These are phyloP conservation scores for Scyliorhinus canicula DNA, from an alignment of 2,797 vertebrate species.

Conservation along the genomic window DNA sequence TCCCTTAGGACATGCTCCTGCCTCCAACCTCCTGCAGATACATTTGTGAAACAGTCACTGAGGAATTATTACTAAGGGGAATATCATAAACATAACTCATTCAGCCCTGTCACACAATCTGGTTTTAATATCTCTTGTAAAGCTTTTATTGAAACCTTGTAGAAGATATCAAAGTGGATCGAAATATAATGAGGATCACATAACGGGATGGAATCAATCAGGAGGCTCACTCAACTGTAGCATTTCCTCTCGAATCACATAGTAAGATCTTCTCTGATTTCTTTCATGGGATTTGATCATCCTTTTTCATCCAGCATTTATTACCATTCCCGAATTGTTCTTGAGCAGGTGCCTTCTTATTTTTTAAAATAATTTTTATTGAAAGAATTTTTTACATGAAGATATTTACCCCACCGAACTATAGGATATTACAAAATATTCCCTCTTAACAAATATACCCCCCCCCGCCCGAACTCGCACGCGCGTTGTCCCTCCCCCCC, in stretches of 20 bases:
- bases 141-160: neutral
- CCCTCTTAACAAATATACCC: too few relatives aligned
- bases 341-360: neutral
- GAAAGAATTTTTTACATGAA: too few relatives aligned
- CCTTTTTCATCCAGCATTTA: neutral
- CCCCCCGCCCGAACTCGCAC: too few relatives aligned
- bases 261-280: neutral
- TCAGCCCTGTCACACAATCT: neutral
- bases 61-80: neutral
- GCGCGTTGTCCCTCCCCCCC: too few relatives aligned
- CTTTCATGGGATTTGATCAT: neutral
- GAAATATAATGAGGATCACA: neutral
- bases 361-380: too few relatives aligned
- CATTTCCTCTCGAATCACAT: neutral
- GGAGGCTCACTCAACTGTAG: neutral
- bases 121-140: constrained; percentile 9
- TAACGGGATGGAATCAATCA: neutral
- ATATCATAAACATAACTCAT: neutral
- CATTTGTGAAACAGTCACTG: neutral
- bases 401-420: too few relatives aligned
- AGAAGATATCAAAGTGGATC: neutral
- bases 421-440: too few relatives aligned
- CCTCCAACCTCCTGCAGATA: neutral
- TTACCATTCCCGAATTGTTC: neutral
- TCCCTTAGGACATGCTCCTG: neutral